Percentiles rank a stretch among this genome's conserved stretches.
These are phyloP conservation scores for Acleris holmiana DNA, from an alignment of 2,888 invertebrate species.

Conservation along the genomic window DNA sequence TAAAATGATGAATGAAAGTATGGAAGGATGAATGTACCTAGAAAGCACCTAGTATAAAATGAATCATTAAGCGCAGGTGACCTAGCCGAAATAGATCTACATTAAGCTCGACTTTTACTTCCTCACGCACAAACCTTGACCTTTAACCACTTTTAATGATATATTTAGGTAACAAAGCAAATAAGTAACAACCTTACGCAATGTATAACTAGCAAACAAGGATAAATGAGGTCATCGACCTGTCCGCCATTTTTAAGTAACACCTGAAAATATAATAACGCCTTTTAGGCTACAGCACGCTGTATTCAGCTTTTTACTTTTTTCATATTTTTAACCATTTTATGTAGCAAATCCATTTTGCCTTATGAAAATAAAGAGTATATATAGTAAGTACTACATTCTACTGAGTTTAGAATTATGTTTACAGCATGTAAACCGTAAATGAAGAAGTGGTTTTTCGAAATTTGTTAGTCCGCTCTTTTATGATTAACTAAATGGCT, in stretches of 20 bases:
- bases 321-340: not conserved
- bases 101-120: slow-evolving; percentile 6
- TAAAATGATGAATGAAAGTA: no score
- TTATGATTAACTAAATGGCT: no score
- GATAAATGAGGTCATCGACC: slow-evolving; percentile 21
- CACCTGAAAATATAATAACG: not conserved
- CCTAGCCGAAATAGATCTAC: not conserved
- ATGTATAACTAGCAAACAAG: slow-evolving; percentile 17
- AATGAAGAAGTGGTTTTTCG: no score
- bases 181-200: slow-evolving; percentile 18
- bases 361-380: no score
- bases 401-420: no score
- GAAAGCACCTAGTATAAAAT: no score
- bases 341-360: no score
- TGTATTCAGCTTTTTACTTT: not conserved
- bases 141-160: not conserved
- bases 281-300: not conserved
- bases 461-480: no score
- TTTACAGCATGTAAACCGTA: no score
- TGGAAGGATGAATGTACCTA: no score
- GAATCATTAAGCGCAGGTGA: no score
- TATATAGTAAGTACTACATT: no score
- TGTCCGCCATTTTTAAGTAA: not conserved
- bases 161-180: slow-evolving; percentile 22
- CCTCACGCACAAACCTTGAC: slow-evolving; percentile 2